These are phyloP conservation scores for Miltochrista miniata DNA, from an alignment of 2,888 invertebrate species.

Conservation along the genomic window DNA sequence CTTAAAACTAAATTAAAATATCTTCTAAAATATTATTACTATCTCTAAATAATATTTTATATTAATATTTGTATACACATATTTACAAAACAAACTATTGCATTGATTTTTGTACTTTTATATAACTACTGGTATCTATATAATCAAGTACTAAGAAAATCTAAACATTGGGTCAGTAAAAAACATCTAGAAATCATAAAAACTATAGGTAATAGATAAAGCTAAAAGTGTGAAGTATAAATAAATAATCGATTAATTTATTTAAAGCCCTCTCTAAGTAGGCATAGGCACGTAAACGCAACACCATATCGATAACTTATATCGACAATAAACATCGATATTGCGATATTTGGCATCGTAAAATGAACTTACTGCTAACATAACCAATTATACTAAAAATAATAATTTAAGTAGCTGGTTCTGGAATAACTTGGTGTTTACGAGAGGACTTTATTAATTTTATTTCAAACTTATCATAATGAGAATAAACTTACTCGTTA, in stretches of 20 bases:
- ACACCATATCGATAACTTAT: neutral
- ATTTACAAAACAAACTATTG: slow-evolving; percentile 76
- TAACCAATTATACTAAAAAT: slow-evolving; percentile 2
- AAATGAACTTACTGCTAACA: neutral
- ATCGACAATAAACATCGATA: slow-evolving; percentile 2
- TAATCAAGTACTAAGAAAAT: slow-evolving; percentile 12
- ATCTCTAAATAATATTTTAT: slow-evolving; percentile 42
- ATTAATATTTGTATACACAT: slow-evolving; percentile 76
- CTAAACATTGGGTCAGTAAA: slow-evolving; percentile 16
- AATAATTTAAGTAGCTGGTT: slow-evolving; percentile 1
- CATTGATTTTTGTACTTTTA: slow-evolving; percentile 51
- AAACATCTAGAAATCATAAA: slow-evolving; percentile 34
- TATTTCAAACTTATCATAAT: slow-evolving; percentile 25
- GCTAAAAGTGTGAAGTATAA: slow-evolving; percentile 28
- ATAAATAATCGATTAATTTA: slow-evolving; percentile 32
- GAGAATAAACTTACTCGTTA: slow-evolving; percentile 47
- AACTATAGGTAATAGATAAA: slow-evolving; percentile 1
- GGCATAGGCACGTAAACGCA: neutral
- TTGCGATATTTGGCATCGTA: neutral
- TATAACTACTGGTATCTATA: slow-evolving; percentile 29
- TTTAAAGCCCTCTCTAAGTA: slow-evolving; percentile 13
- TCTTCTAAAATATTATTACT: slow-evolving; percentile 38
- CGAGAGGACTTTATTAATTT: slow-evolving; percentile 18
- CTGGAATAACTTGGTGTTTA: neutral
- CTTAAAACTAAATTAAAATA: slow-evolving; percentile 56